These are phyloP conservation scores for Coilia nasus DNA, from an alignment of 2,797 vertebrate species.

Conservation along the genomic window DNA sequence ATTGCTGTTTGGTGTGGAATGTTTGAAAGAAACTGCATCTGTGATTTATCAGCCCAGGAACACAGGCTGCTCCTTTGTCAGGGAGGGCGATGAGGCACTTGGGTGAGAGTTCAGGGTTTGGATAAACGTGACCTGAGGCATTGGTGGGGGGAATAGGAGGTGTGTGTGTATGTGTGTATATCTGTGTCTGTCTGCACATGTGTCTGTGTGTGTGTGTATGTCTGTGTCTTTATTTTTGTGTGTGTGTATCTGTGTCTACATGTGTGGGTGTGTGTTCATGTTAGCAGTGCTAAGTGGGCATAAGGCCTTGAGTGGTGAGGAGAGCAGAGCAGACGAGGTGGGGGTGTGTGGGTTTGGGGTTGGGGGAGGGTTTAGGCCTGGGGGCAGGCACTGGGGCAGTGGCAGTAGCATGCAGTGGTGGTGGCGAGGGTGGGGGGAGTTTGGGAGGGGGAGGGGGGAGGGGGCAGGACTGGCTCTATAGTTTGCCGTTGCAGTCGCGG, in stretches of 20 bases:
- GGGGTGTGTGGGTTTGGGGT: background rate
- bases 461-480: slow-evolving; percentile 70
- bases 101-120: slow-evolving; percentile 24
- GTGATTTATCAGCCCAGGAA: slow-evolving; percentile 5
- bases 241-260: slow-evolving; percentile 21
- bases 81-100: background rate
- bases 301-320: background rate
- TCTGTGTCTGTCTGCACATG: slow-evolving; percentile 2
- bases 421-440: background rate
- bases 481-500: slow-evolving; percentile 88
- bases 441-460: slow-evolving; percentile 12
- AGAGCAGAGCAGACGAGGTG: slow-evolving; percentile 24
- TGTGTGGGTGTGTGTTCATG: background rate
- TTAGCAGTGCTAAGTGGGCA: slow-evolving; percentile 1
- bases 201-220: slow-evolving; percentile 37
- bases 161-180: slow-evolving; percentile 30
- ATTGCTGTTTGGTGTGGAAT: slow-evolving; percentile 12
- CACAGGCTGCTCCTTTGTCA: background rate
- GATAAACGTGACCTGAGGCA: slow-evolving; percentile 2
- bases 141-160: background rate
- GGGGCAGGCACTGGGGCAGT: background rate
- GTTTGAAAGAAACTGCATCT: slow-evolving; percentile 6
- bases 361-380: background rate
- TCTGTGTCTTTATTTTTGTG: slow-evolving; percentile 24
- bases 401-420: background rate